A percentile compares a stretch with the other conserved stretches of the same genome.
phyloP scores from a whole-genome alignment of 1,140 invertebrate genomes.

The Drosophila lacertosa region DNA sequence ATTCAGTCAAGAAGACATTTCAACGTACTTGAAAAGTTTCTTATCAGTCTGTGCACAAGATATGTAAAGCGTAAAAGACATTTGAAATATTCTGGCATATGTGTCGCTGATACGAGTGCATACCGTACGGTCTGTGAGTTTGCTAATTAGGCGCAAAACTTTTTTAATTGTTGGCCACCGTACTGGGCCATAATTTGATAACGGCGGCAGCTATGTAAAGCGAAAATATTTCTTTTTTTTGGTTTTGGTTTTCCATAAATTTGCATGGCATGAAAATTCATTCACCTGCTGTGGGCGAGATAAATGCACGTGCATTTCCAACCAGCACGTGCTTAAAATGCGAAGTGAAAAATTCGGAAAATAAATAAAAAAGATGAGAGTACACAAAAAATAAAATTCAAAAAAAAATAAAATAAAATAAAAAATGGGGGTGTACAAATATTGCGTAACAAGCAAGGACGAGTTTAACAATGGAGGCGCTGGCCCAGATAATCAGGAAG shows the following conservation, averaged over 20 bases:
- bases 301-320: slow-evolving; percentile 50
- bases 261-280: slow-evolving; percentile 65
- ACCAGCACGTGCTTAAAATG: slow-evolving; percentile 53
- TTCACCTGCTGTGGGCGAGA: slow-evolving; percentile 50
- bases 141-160: slow-evolving; percentile 65
- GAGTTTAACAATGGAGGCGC: slow-evolving; percentile 51
- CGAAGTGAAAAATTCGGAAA: slow-evolving; percentile 45
- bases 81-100: slow-evolving; percentile 61
- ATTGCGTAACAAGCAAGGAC: slow-evolving; percentile 46
- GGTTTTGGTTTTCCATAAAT: slow-evolving; percentile 47
- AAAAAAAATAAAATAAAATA: slow-evolving; percentile 8
- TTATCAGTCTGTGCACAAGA: slow-evolving; percentile 42
- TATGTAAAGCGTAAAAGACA: slow-evolving; percentile 31
- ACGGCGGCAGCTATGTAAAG: slow-evolving; percentile 14
- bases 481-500: slow-evolving; percentile 73
- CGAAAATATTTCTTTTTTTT: slow-evolving; percentile 7
- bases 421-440: slow-evolving; percentile 33
- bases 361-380: slow-evolving; percentile 20
- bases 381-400: background rate
- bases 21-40: slow-evolving; percentile 68
- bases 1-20: slow-evolving; percentile 26
- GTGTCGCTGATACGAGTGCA: slow-evolving; percentile 19
- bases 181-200: slow-evolving; percentile 62
- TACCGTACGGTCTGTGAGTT: slow-evolving; percentile 10
- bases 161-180: slow-evolving; percentile 62